A percentile compares a stretch with the other conserved stretches of the same genome.
Evolutionary conservation across 2,113 vertebrate species (phyloP).

Genomic region (Rhynchopsitta pachyrhyncha): DNA sequence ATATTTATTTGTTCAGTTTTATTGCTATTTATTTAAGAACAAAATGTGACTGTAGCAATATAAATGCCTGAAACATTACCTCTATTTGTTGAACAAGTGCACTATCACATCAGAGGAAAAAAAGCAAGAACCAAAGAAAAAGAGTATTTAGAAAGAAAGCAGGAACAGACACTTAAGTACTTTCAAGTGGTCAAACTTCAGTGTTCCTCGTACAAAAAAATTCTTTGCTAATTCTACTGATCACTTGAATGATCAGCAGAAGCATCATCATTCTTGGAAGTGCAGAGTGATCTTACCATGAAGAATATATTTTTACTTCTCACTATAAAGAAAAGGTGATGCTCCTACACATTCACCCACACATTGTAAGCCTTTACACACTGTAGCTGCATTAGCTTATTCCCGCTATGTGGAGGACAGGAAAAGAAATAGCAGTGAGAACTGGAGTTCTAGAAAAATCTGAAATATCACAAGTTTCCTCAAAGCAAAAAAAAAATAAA

Average conservation of each 20-base stretch:
- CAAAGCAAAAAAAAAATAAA: neutral
- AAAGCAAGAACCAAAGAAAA: neutral
- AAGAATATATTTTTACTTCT: neutral
- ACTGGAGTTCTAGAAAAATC: neutral
- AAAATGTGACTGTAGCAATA: neutral
- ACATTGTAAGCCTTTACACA: neutral
- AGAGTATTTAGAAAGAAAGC: neutral
- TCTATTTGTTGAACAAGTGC: neutral
- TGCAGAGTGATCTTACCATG: neutral
- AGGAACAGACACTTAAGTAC: neutral
- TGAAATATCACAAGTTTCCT: neutral
- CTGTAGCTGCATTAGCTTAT: neutral
- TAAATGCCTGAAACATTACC: neutral
- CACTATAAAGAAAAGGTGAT: neutral
- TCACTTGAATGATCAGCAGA: neutral
- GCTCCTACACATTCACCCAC: neutral
- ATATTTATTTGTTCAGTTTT: neutral
- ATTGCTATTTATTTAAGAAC: neutral
- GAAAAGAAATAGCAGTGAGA: neutral
- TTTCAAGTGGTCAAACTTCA: neutral
- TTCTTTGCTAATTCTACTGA: neutral
- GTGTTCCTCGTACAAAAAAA: neutral
- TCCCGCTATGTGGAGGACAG: neutral
- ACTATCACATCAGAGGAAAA: neutral
- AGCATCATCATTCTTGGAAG: neutral